Percentiles rank a stretch among this genome's conserved stretches.
phyloP scores from a whole-genome alignment of 2,888 invertebrate species.

The Pelosia muscerda region DNA sequence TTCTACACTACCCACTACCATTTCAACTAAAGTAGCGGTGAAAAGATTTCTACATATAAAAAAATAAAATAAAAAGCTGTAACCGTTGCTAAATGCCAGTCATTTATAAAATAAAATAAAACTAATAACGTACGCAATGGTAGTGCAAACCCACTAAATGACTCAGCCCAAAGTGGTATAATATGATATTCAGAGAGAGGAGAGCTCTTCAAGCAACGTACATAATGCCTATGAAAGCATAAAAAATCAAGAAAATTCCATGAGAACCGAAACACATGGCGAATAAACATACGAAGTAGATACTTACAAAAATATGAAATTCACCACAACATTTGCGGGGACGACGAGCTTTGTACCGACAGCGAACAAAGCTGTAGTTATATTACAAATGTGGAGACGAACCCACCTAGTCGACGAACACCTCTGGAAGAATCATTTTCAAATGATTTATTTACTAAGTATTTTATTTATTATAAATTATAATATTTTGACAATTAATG shows the following conservation, averaged over 20 bases:
- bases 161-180: slow-evolving; percentile 74
- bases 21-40: background rate
- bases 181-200: slow-evolving; percentile 79
- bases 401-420: too few species aligned
- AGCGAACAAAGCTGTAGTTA: slow-evolving; percentile 49
- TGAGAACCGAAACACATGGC: slow-evolving; percentile 86
- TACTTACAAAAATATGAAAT: slow-evolving; percentile 88
- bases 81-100: background rate
- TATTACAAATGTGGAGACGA: background rate
- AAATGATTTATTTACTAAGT: too few species aligned
- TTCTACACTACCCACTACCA: too few species aligned
- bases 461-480: too few species aligned
- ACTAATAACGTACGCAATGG: slow-evolving; percentile 21
- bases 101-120: slow-evolving; percentile 18
- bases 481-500: too few species aligned
- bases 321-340: slow-evolving; percentile 87
- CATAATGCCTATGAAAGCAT: slow-evolving; percentile 85
- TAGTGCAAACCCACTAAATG: slow-evolving; percentile 66
- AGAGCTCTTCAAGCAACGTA: slow-evolving; percentile 77
- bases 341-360: slow-evolving; percentile 70
- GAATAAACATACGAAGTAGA: slow-evolving; percentile 86
- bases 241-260: slow-evolving; percentile 86
- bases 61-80: background rate
- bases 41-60: background rate
- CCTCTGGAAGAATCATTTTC: too few species aligned